phyloP scores from a whole-genome alignment of 2,888 invertebrate genomes.

The Eupithecia dodoneata region DNA sequence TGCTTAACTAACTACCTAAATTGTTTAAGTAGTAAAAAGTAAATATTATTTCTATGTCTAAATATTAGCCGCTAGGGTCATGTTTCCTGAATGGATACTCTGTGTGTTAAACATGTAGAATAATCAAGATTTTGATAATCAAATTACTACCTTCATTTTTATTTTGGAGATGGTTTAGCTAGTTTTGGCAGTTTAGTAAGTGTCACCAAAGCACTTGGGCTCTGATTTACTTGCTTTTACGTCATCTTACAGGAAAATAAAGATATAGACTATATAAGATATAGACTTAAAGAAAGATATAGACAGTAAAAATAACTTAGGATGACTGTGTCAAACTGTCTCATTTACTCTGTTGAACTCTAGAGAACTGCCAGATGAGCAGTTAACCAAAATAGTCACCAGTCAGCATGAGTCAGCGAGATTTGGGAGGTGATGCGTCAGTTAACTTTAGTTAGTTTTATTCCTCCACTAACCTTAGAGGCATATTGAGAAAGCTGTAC shows the following conservation, averaged over 20 bases:
- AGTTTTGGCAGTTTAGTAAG: too few relatives aligned
- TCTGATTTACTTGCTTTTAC: background rate
- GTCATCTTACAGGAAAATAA: background rate
- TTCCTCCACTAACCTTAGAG: background rate
- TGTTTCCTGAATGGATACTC: background rate
- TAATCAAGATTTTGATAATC: background rate
- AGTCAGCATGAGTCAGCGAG: slow-evolving; percentile 11
- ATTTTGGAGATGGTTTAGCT: background rate
- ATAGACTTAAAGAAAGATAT: background rate
- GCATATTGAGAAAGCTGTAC: background rate
- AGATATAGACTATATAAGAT: too few relatives aligned
- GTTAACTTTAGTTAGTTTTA: background rate
- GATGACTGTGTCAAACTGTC: background rate
- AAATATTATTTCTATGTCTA: too few relatives aligned
- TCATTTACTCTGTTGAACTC: background rate
- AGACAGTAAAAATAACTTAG: background rate
- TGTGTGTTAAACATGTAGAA: background rate
- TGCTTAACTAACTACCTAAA: too few relatives aligned
- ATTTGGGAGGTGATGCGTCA: slow-evolving; percentile 6
- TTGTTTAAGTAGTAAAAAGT: too few relatives aligned
- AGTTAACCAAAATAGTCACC: background rate
- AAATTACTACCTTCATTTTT: background rate
- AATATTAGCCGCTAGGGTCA: too few relatives aligned
- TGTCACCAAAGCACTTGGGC: background rate
- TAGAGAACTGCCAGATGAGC: slow-evolving; percentile 15